Conservation (phyloP, 2,888 invertebrate species). For the Hydroisotoma schaefferi region DNA sequence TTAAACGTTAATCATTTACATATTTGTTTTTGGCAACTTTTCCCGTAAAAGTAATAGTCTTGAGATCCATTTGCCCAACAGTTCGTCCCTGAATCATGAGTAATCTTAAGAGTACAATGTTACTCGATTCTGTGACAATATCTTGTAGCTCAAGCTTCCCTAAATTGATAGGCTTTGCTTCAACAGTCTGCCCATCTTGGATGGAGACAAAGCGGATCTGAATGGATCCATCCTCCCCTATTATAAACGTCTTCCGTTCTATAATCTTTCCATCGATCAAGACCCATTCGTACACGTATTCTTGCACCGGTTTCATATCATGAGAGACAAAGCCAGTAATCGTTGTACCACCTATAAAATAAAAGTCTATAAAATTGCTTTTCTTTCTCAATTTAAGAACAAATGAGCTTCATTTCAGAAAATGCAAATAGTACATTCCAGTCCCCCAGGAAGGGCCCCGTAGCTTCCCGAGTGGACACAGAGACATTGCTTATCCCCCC, state of each 20-base stretch:
- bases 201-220: slow-evolving; percentile 22
- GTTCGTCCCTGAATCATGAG: slow-evolving; percentile 34
- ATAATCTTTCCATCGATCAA: slow-evolving; percentile 22
- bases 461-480: slow-evolving; percentile 41
- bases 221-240: slow-evolving; percentile 27
- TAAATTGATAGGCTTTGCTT: slow-evolving; percentile 19
- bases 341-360: slow-evolving; percentile 12
- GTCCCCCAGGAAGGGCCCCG: slow-evolving; percentile 31
- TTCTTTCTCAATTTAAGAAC: no score
- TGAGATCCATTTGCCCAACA: slow-evolving; percentile 35
- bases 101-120: slow-evolving; percentile 35
- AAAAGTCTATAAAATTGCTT: not conserved
- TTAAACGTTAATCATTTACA: no score
- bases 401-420: not conserved
- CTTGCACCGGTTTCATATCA: slow-evolving; percentile 37
- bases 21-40: slow-evolving; percentile 36
- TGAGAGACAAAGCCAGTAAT: slow-evolving; percentile 35
- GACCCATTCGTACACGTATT: slow-evolving; percentile 45
- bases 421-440: slow-evolving; percentile 43
- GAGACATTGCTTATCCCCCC: slow-evolving; percentile 30
- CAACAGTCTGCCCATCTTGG: slow-evolving; percentile 24
- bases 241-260: slow-evolving; percentile 39
- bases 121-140: slow-evolving; percentile 38
- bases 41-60: slow-evolving; percentile 32
- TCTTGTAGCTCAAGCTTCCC: slow-evolving; percentile 25